Conservation (phyloP, 2,888 invertebrate genomes). For the Steinernema carpocapsae region DNA sequence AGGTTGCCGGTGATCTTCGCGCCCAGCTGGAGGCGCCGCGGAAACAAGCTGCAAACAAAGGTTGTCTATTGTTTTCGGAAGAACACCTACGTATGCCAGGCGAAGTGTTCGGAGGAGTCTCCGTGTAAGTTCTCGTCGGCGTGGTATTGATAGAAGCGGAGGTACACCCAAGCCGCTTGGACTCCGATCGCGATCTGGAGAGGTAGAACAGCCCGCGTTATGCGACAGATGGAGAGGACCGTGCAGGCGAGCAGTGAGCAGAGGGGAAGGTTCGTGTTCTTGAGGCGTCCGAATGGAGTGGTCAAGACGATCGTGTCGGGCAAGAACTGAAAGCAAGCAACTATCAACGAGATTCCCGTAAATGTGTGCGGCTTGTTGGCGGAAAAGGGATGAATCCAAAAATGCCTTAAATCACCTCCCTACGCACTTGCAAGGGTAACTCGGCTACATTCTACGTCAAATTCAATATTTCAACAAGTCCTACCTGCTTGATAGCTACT, state of each 20-base stretch:
- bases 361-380: no score
- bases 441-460: no score
- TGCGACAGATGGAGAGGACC: slow-evolving; percentile 45
- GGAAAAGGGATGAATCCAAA: no score
- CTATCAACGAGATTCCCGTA: no score
- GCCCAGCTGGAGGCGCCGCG: slow-evolving; percentile 57
- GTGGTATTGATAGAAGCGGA: slow-evolving; percentile 58
- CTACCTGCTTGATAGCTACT: slow-evolving; percentile 66
- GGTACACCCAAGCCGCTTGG: slow-evolving; percentile 65
- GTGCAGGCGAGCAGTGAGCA: slow-evolving; percentile 46
- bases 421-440: no score
- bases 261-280: slow-evolving; percentile 65
- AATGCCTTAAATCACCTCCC: no score
- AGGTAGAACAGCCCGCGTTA: slow-evolving; percentile 41
- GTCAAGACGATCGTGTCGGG: slow-evolving; percentile 64
- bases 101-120: slow-evolving; percentile 65
- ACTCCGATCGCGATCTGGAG: slow-evolving; percentile 54
- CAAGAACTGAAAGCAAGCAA: slow-evolving; percentile 53
- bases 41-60: slow-evolving; percentile 57
- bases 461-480: slow-evolving; percentile 31
- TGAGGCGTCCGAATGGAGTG: slow-evolving; percentile 63
- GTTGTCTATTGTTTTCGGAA: background rate
- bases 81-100: slow-evolving; percentile 61
- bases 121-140: slow-evolving; percentile 48
- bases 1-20: slow-evolving; percentile 40